These are phyloP conservation scores for Hafferia zeledoni DNA, from an alignment of 2,797 vertebrate species.

Conservation along the genomic window DNA sequence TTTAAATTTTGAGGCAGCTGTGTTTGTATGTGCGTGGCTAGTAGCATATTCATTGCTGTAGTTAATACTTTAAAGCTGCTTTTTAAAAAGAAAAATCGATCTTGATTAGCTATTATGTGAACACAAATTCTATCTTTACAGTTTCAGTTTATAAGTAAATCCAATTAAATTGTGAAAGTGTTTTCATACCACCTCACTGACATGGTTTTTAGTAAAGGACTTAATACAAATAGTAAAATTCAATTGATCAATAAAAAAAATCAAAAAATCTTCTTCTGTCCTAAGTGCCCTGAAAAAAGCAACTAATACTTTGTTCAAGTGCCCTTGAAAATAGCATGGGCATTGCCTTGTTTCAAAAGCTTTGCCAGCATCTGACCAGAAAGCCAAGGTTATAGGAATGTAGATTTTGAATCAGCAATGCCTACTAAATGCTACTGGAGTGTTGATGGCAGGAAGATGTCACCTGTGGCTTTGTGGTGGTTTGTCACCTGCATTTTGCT, in stretches of 20 bases:
- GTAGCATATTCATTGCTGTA: neutral
- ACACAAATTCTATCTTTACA: neutral
- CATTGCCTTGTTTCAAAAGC: neutral
- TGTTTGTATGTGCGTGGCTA: neutral
- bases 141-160: neutral
- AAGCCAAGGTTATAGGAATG: neutral
- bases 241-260: neutral
- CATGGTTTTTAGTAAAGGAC: neutral
- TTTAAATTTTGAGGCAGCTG: neutral
- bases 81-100: neutral
- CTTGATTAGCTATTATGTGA: conserved; percentile 7
- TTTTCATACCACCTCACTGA: neutral
- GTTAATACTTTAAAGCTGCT: neutral
- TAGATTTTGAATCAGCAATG: neutral
- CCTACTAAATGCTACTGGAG: neutral
- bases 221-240: neutral
- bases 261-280: neutral
- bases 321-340: neutral
- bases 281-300: neutral
- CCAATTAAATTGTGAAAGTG: neutral
- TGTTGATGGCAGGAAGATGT: neutral
- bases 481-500: neutral
- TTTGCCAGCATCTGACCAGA: neutral
- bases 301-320: neutral
- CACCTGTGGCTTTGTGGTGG: neutral